phyloP scores from a whole-genome alignment of 1,140 invertebrate genomes.

The Aplysia californica region DNA sequence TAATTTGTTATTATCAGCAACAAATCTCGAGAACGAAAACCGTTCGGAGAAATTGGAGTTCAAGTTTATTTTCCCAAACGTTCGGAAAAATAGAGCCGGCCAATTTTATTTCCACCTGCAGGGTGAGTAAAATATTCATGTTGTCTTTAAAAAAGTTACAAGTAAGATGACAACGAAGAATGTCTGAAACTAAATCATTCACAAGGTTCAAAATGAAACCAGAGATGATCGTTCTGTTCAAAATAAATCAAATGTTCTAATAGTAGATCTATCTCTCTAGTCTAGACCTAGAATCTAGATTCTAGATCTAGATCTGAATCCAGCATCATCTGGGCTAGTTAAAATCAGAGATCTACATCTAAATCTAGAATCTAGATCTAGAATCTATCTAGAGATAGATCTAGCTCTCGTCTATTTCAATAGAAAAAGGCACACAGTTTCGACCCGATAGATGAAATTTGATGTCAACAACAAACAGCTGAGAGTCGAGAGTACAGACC shows the following conservation, averaged over 20 bases:
- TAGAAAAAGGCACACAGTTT: neutral
- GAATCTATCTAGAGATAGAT: neutral
- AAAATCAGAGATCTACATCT: neutral
- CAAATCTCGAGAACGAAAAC: too few species aligned
- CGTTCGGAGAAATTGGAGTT: too few species aligned
- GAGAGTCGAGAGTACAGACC: too few species aligned
- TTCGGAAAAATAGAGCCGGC: too few species aligned
- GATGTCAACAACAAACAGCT: too few species aligned
- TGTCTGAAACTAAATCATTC: neutral
- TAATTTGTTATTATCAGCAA: too few species aligned
- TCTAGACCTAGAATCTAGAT: neutral
- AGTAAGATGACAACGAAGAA: too few species aligned
- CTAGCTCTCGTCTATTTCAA: neutral
- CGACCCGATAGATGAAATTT: too few species aligned
- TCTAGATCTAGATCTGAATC: neutral
- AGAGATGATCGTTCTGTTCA: neutral
- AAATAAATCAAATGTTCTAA: too few species aligned
- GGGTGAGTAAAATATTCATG: neutral
- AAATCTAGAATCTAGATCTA: neutral
- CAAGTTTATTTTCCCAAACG: too few species aligned
- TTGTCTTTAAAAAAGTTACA: too few species aligned
- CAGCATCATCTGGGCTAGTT: neutral
- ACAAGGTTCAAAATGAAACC: neutral
- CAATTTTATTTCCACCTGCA: too few species aligned
- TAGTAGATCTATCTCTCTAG: neutral